Percentiles rank a stretch among this genome's conserved stretches.
Conservation (phyloP, 2,888 invertebrate genomes). For the Nematopogon swammerdamellus region DNA sequence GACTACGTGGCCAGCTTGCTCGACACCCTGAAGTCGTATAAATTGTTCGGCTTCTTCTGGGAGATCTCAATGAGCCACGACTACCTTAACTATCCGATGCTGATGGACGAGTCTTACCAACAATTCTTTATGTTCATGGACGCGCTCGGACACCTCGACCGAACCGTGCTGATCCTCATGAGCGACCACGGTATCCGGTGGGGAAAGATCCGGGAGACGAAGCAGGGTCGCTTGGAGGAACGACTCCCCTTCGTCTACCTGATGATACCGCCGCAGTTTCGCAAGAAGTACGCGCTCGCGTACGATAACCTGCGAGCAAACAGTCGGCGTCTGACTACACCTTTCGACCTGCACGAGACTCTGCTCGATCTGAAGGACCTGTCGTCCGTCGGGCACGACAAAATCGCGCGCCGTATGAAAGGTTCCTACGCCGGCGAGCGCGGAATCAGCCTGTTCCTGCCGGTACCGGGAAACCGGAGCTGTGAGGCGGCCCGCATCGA, state of each 20-base stretch:
- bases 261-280: constrained; percentile 70
- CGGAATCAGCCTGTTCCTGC: constrained; percentile 74
- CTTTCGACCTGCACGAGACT: constrained; percentile 82
- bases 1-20: constrained; percentile 68
- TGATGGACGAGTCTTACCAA: constrained; percentile 66
- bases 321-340: constrained; percentile 68
- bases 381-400: constrained; percentile 37
- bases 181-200: constrained; percentile 91
- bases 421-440: constrained; percentile 36
- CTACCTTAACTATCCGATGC: constrained; percentile 71
- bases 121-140: constrained; percentile 56
- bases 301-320: constrained; percentile 65
- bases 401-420: constrained; percentile 28
- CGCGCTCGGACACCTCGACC: constrained; percentile 52
- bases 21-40: constrained; percentile 50
- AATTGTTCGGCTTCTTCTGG: constrained; percentile 84
- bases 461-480: constrained; percentile 67
- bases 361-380: constrained; percentile 64
- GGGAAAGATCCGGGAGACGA: constrained; percentile 79
- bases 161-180: constrained; percentile 70
- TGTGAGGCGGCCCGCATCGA: constrained; percentile 76
- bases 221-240: constrained; percentile 85
- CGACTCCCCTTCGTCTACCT: constrained; percentile 78
- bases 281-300: constrained; percentile 56
- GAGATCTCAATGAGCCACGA: constrained; percentile 82